Percentiles rank a stretch among this genome's conserved stretches.
Conservation (phyloP, 2,888 invertebrate genomes). For the Eretmocerus hayati region DNA sequence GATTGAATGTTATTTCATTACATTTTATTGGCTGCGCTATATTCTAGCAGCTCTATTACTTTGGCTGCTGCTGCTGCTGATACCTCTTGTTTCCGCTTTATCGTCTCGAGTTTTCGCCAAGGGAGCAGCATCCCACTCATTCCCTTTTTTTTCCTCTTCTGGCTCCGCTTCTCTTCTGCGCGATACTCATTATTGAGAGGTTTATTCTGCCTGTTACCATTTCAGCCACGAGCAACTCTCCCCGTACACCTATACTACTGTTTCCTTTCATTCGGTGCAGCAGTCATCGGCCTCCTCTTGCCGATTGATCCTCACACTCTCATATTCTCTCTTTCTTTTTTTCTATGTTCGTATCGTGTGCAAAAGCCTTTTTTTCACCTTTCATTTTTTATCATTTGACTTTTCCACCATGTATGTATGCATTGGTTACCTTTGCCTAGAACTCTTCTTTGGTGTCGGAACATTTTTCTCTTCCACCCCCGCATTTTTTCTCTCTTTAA, state of each 20-base stretch:
- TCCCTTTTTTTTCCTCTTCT: background rate
- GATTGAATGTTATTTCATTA: constrained; percentile 45
- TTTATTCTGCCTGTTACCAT: constrained; percentile 45
- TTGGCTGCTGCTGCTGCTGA: constrained; percentile 31
- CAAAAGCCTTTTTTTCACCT: background rate
- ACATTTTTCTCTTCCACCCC: constrained; percentile 1
- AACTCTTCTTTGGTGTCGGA: too few species aligned
- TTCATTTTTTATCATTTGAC: background rate
- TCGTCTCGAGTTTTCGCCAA: constrained; percentile 39
- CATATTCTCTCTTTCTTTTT: constrained; percentile 2
- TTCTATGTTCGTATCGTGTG: background rate
- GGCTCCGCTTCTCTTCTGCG: constrained; percentile 4
- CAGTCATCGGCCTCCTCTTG: constrained; percentile 16
- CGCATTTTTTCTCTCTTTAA: constrained; percentile 11
- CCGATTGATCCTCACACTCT: background rate
- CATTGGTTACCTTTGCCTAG: too few species aligned
- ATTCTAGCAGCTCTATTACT: too few species aligned
- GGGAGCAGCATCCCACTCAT: constrained; percentile 35
- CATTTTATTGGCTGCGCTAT: constrained; percentile 43
- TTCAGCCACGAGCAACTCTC: too few species aligned
- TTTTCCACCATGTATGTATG: too few species aligned
- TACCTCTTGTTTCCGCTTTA: constrained; percentile 31
- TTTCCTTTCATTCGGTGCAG: constrained; percentile 19
- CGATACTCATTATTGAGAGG: constrained; percentile 45
- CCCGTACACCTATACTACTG: background rate